Base-by-base conservation (phyloP, 1,140 invertebrate genomes). In the Oryzaephilus surinamensis region DNA sequence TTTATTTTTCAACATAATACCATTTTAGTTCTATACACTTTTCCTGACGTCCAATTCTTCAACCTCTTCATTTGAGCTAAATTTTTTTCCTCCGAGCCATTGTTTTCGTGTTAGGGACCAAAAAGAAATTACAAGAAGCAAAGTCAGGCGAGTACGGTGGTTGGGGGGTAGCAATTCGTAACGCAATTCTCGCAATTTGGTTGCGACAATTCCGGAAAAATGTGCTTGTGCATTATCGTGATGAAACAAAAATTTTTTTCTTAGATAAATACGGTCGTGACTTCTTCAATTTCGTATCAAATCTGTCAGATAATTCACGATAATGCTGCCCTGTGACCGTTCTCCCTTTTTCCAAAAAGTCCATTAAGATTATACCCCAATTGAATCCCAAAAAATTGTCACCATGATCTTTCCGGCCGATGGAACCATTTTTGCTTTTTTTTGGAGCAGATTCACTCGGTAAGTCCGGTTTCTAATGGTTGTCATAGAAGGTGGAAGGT, bases 131-230 rank as follows among this genome's bases (percentile, higher is more conserved):
- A 8, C 19, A 20, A 8, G 1, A 8, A 1, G 19, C 19, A 6
- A 20, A 8, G 8, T 20, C 19, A 14, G 30, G 16, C 6, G 16
- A 2, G n/a, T 28, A 28, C 5, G 19, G 19, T 6, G 19, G 19
- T 23, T 23, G 27, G 4, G 64, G 20, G 49, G 51, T 13, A 70
- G 48, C 41, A 63, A 48, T 59, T 64, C 53, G 50, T 58, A 65
- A 41, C 52, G 46, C 48, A 30, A 31, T 33, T 47, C 55, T 8
- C 50, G 30, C 16, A 65, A 30, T 57, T 50, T 45, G 21, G 45
- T 39, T 35, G 49, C 47, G 3, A 54, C 45, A 40, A 48, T 30
- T 10, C 8, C 30, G 30, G 11, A 34, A n/a, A 8, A 20, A 34
- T 66, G 55, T 42, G 36, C 43, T 21, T 31, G 52, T 52, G 54